Evolutionary conservation across 1,140 invertebrate species (phyloP).

Genomic region (Meteorus sp.): DNA sequence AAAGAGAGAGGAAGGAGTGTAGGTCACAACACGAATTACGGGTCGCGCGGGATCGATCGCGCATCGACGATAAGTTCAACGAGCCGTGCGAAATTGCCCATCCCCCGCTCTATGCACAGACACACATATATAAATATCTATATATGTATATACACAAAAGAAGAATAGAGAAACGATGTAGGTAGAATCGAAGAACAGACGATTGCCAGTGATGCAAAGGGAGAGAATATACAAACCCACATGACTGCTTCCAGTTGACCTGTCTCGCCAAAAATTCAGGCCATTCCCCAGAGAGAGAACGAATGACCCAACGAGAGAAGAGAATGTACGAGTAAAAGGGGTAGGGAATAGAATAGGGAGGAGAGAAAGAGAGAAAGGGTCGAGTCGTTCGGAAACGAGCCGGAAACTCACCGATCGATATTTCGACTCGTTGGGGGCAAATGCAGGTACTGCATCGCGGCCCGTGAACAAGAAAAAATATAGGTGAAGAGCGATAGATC

Average conservation of each 20-base stretch:
- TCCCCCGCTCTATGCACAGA: neutral
- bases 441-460: constrained; percentile 13
- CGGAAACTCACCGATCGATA: constrained; percentile 44
- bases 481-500: neutral
- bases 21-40: constrained; percentile 16
- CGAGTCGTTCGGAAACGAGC: constrained; percentile 32
- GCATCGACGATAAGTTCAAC: constrained; percentile 25
- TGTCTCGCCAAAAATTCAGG: constrained; percentile 41
- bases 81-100: constrained; percentile 5
- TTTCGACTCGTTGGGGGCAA: constrained; percentile 23
- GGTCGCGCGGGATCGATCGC: constrained; percentile 18
- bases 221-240: no score
- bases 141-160: neutral
- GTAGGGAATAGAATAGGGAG: neutral
- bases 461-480: neutral
- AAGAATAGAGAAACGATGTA: neutral
- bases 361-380: constrained; percentile 8
- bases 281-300: constrained; percentile 19
- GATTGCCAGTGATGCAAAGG: no score
- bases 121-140: constrained; percentile 1
- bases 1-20: constrained; percentile 1
- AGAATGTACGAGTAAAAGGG: neutral
- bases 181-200: neutral
- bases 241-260: constrained; percentile 41
- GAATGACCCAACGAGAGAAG: no score